A percentile compares a stretch with the other conserved stretches of the same genome.
These are phyloP conservation scores for Pseudomyrmex cubaensis DNA, from an alignment of 1,140 invertebrate species.

Conservation along the genomic window DNA sequence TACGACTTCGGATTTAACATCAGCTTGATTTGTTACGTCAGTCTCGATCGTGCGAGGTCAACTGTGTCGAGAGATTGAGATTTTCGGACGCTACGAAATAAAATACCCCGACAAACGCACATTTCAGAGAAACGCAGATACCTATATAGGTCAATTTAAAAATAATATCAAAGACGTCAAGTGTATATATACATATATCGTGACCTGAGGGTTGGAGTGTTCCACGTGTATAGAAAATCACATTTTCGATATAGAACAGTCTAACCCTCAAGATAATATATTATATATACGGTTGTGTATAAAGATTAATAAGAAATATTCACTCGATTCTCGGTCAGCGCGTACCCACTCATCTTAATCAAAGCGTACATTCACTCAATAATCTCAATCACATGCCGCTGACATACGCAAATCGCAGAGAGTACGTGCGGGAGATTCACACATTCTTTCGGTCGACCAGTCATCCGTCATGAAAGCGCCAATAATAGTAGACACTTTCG, in stretches of 20 bases:
- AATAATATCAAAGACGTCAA: not conserved
- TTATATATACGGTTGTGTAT: not conserved
- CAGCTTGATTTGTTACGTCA: too few species aligned
- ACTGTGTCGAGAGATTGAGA: not conserved
- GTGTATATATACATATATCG: not conserved
- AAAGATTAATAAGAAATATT: slow-evolving; percentile 5
- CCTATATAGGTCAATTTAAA: not conserved
- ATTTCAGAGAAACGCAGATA: not conserved
- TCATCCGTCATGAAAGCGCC: not conserved
- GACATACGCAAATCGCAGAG: slow-evolving; percentile 4
- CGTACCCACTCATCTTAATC: slow-evolving; percentile 26
- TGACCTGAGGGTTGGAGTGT: too few species aligned
- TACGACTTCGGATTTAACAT: too few species aligned
- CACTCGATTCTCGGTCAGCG: not conserved
- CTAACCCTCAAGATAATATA: too few species aligned
- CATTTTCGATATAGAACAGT: too few species aligned
- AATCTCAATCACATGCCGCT: not conserved
- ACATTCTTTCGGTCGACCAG: not conserved
- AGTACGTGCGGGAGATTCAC: not conserved
- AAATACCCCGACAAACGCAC: not conserved
- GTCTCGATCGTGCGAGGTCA: not conserved
- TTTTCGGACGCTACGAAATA: not conserved
- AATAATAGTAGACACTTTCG: slow-evolving; percentile 1
- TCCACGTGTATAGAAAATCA: too few species aligned
- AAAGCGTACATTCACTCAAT: slow-evolving; percentile 19